Evolutionary conservation across 2,888 invertebrate genomes (phyloP).

Genomic region (Amphipyra berbera): DNA sequence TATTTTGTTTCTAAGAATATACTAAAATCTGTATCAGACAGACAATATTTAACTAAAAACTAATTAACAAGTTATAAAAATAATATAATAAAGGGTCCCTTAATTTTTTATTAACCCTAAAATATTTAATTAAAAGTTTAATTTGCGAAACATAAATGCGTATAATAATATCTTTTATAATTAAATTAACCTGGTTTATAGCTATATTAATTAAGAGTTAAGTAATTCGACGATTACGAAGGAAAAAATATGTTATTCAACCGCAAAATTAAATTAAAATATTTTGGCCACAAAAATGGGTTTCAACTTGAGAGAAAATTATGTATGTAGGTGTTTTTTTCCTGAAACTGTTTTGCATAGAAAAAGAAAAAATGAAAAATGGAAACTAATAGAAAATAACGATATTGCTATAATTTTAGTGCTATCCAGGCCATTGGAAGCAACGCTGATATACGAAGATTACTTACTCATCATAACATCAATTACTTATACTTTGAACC

Average conservation of each 20-base stretch:
- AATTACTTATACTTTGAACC: not conserved
- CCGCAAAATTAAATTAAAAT: not conserved
- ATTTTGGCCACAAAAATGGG: too few relatives aligned
- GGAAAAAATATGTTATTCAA: not conserved
- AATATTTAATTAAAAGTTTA: conserved; percentile 32
- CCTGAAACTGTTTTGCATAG: not conserved
- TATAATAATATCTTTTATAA: conserved; percentile 3
- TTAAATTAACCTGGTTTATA: not conserved
- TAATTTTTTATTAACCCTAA: conserved; percentile 19
- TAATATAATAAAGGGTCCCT: not conserved
- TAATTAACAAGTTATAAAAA: conserved; percentile 18
- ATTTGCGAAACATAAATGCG: conserved; percentile 8
- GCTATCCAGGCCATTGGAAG: not conserved
- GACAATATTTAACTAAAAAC: conserved; percentile 6
- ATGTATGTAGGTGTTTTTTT: not conserved
- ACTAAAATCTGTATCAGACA: not conserved
- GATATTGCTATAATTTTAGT: not conserved
- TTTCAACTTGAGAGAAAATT: too few relatives aligned
- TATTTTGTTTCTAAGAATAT: not conserved
- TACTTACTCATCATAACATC: not conserved
- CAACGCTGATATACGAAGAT: not conserved
- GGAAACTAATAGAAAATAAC: not conserved
- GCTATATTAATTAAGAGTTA: conserved; percentile 15
- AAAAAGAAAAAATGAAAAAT: not conserved
- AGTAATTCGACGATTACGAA: not conserved